phyloP scores from a whole-genome alignment of 2,113 vertebrate species.

The Piaya cayana region DNA sequence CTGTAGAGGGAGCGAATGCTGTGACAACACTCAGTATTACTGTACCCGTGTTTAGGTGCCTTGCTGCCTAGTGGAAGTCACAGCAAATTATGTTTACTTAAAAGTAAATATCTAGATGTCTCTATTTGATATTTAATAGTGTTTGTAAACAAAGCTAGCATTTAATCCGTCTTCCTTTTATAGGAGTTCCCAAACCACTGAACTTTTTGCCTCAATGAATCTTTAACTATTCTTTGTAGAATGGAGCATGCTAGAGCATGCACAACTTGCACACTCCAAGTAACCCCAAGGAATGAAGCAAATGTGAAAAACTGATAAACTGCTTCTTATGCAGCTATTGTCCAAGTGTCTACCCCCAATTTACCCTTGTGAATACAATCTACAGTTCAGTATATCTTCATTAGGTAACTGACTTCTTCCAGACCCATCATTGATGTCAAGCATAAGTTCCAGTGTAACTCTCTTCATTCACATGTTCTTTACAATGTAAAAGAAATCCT shows the following conservation, averaged over 20 bases:
- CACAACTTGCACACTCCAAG: neutral
- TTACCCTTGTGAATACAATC: neutral
- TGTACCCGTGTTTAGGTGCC: rapidly evolving
- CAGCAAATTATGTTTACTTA: neutral
- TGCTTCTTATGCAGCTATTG: neutral
- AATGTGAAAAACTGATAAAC: neutral
- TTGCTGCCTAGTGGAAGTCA: neutral
- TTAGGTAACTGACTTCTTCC: neutral
- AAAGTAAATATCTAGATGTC: neutral
- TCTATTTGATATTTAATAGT: neutral
- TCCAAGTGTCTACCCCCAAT: neutral
- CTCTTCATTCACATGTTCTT: neutral
- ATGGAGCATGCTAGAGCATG: neutral
- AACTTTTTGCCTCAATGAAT: neutral
- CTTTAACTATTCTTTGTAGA: neutral
- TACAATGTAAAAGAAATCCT: neutral
- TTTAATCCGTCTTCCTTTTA: neutral
- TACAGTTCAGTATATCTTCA: neutral
- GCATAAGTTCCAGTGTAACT: neutral
- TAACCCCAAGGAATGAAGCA: neutral
- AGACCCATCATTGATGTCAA: neutral
- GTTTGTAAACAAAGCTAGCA: neutral
- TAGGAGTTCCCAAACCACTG: neutral
- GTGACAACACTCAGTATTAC: neutral
- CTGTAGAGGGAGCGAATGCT: neutral